phyloP scores from a whole-genome alignment of 2,113 vertebrate species.

The Cyprinus carpio region DNA sequence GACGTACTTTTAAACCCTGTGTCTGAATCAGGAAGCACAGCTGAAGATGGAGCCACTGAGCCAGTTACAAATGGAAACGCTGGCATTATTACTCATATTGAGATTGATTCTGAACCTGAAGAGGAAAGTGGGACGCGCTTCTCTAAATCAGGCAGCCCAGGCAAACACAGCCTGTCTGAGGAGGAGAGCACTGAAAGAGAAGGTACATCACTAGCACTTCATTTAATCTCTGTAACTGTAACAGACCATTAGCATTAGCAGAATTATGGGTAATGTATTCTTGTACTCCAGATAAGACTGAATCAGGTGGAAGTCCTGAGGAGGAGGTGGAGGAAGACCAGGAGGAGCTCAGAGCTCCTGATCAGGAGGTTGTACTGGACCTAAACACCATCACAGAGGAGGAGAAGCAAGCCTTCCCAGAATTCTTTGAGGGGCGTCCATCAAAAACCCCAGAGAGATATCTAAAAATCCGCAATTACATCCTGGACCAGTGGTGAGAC shows the following conservation, averaged over 20 bases:
- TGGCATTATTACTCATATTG: not conserved
- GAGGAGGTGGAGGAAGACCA: conserved; percentile 55
- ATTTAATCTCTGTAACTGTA: not conserved
- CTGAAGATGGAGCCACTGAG: not conserved
- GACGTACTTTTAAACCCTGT: not conserved
- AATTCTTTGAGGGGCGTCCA: conserved; percentile 95
- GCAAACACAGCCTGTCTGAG: not conserved
- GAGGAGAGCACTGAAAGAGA: conserved; percentile 23
- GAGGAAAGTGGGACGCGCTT: conserved; percentile 20
- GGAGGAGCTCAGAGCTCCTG: conserved; percentile 84
- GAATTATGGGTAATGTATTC: not conserved
- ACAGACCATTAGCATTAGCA: not conserved
- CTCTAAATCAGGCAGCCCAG: conserved; percentile 39
- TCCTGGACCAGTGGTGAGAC: conserved; percentile 94
- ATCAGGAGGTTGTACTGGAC: conserved; percentile 88
- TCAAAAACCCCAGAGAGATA: conserved; percentile 97
- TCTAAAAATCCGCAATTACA: conserved; percentile 97
- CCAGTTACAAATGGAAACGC: not conserved
- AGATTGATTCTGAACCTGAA: conserved; percentile 21
- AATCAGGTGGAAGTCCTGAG: conserved; percentile 19
- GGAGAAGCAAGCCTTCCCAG: conserved; percentile 95
- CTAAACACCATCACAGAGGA: conserved; percentile 84
- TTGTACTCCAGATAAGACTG: conserved; percentile 45
- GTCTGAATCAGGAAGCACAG: not conserved
- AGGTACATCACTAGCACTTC: conserved; percentile 22